Conservation (phyloP, 2,888 invertebrate genomes). For the Zhuqinia jingwanae region DNA sequence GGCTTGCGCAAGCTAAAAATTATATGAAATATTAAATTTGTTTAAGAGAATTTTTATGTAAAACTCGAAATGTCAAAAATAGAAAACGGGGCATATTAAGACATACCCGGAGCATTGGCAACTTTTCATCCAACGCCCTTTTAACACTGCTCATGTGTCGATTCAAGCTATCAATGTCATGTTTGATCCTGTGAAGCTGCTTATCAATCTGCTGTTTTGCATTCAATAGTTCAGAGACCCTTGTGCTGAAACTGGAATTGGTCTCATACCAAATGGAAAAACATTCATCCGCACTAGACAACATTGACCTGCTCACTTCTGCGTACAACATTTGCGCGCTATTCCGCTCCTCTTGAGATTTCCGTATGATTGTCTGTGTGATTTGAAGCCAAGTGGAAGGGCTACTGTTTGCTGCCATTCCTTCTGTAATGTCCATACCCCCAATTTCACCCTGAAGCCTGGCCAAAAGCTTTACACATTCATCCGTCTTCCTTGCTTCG, state of each 20-base stretch:
- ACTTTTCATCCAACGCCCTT: slow-evolving; percentile 76
- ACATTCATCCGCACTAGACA: slow-evolving; percentile 75
- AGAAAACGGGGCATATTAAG: too few species aligned
- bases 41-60: too few species aligned
- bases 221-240: slow-evolving; percentile 72
- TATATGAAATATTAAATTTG: too few species aligned
- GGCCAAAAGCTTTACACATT: slow-evolving; percentile 76
- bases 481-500: slow-evolving; percentile 76
- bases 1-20: slow-evolving; percentile 75
- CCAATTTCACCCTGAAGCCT: slow-evolving; percentile 75
- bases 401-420: slow-evolving; percentile 84
- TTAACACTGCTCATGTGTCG: slow-evolving; percentile 74
- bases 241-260: slow-evolving; percentile 73
- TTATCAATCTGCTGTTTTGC: slow-evolving; percentile 75
- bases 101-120: slow-evolving; percentile 75
- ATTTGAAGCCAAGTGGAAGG: slow-evolving; percentile 92
- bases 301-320: slow-evolving; percentile 74
- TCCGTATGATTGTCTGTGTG: slow-evolving; percentile 88
- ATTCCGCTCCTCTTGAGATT: slow-evolving; percentile 92
- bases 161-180: slow-evolving; percentile 76
- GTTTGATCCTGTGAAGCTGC: slow-evolving; percentile 73
- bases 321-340: slow-evolving; percentile 85
- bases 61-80: too few species aligned
- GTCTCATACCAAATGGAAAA: slow-evolving; percentile 77
- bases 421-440: slow-evolving; percentile 55